phyloP scores from a whole-genome alignment of 37 sponge, comb jelly and placozoan genomes.

The Petrosia ficiformis region DNA sequence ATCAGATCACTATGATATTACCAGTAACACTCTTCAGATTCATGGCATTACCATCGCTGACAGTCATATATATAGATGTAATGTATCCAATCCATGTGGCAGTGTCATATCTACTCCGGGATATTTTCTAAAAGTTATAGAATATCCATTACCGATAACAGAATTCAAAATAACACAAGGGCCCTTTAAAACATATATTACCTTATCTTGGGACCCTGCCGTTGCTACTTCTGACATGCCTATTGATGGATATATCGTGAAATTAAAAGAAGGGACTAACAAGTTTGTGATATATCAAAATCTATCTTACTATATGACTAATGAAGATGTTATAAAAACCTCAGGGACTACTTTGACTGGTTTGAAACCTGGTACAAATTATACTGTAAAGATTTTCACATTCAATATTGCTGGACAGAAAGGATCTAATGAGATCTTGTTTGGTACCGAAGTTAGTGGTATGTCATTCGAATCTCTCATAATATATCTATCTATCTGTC shows the following conservation, averaged over 20 bases:
- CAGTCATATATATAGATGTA: constrained; percentile 41
- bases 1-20: constrained; percentile 12
- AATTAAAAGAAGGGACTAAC: not conserved
- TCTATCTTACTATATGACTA: not conserved
- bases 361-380: constrained; percentile 28
- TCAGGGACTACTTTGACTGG: not conserved
- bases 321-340: not conserved
- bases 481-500: too few species aligned
- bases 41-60: constrained; percentile 10
- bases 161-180: constrained; percentile 1
- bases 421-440: constrained; percentile 12
- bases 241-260: constrained; percentile 12
- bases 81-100: constrained; percentile 67
- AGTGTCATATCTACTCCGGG: not conserved
- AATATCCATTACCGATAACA: constrained; percentile 7
- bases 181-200: not conserved
- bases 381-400: constrained; percentile 13
- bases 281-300: not conserved
- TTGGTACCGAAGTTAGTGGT: constrained; percentile 25
- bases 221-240: not conserved
- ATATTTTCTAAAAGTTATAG: not conserved
- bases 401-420: constrained; percentile 15
- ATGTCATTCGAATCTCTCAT: too few species aligned
- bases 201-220: constrained; percentile 24
- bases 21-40: constrained; percentile 2